Base-by-base conservation (phyloP, 2,797 vertebrate species). In the Steatocranus sp. region DNA sequence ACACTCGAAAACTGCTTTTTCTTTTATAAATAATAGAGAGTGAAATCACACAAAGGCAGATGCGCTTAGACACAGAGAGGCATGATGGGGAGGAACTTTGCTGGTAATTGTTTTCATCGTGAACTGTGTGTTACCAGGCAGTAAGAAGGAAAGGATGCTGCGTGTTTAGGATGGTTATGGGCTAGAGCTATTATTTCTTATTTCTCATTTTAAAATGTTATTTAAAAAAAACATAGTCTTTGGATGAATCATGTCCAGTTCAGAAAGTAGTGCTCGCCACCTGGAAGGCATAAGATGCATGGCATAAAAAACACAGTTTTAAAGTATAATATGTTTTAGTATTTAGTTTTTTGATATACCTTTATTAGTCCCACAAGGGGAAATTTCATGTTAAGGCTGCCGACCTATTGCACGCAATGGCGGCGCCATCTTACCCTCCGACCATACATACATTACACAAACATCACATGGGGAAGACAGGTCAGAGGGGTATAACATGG, bases 21-120 rank as follows among this genome's bases (percentile, higher is more conserved):
- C 92, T 90, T 94, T 96, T 92, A 96, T 97, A 93, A 96, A 97
- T 97, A 96, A 97, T 97, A 97, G 89, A 97, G 76, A 92, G 88
- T 83, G 90, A 87, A 83, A 91, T 89, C 90, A 93, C 88, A 89
- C 85, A 92, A 92, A 91, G 81, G 85, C 84, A 87, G 89, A 94
- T 89, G 89, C 18, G 54, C 80, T 88, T 73, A 89, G 92, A 94
- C 83, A 86, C 76, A 48, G 49, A 17, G 50, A 83, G 76, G 49
- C 78, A 48, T 20, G 86, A 90, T 80, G 85, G 87, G 83, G 74
- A 89, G 56, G 66, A 87, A 89, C 73, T 75, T 76, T 63, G n/a
- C 14, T 38, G 74, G 84, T 91, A 89, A 91, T 94, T 90, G 88
- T 90, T 94, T 92, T 88, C 53, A 89, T 84, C 87, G 78, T 10